Evolutionary conservation across 2,113 vertebrate species (phyloP).

Genomic region (Mionectes macconnelli): DNA sequence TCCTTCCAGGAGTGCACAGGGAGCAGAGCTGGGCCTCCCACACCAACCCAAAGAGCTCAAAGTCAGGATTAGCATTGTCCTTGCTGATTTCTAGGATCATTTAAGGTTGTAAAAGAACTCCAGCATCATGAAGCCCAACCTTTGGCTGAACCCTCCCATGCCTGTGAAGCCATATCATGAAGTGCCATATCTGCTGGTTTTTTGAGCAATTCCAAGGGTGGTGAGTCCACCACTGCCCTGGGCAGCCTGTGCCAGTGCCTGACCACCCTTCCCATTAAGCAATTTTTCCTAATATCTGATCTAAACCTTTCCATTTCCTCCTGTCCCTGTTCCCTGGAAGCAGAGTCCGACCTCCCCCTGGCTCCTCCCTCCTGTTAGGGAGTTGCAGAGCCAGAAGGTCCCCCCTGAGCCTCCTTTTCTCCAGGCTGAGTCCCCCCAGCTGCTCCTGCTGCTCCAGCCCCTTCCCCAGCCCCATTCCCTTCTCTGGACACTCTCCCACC

Average conservation of each 20-base stretch:
- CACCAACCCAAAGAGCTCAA: background rate
- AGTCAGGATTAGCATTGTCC: background rate
- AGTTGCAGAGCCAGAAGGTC: background rate
- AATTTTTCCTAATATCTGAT: background rate
- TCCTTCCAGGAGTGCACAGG: background rate
- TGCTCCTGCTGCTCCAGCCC: background rate
- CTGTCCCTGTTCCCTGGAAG: background rate
- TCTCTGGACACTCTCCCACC: background rate
- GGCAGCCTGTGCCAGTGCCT: background rate
- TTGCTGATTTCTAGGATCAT: background rate
- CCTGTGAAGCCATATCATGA: background rate
- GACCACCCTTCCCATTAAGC: background rate
- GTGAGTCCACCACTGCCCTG: background rate
- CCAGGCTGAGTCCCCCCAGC: background rate
- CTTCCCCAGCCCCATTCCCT: fast-evolving
- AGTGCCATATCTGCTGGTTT: background rate
- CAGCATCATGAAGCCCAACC: background rate
- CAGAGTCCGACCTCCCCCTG: fast-evolving
- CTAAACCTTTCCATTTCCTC: background rate
- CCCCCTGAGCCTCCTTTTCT: background rate
- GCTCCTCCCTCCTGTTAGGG: background rate
- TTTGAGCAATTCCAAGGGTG: background rate
- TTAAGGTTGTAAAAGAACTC: background rate
- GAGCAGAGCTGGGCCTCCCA: background rate
- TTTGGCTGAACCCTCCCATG: fast-evolving